Base-by-base conservation (phyloP, 2,797 vertebrate genomes). In the Anabas testudineus region DNA sequence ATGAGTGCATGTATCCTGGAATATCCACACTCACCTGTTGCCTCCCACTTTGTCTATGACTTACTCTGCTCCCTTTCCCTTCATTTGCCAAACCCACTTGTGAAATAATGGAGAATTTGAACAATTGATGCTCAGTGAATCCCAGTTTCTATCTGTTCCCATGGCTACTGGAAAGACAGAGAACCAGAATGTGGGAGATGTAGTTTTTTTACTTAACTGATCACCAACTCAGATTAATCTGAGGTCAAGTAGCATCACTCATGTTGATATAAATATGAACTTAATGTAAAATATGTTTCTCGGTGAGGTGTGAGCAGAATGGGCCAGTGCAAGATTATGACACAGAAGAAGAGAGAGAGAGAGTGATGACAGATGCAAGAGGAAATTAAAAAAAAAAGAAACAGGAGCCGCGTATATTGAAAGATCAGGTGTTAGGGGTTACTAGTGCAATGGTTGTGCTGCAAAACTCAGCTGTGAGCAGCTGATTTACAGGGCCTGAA, bases 401-500 rank as follows among this genome's bases (percentile, higher is more conserved):
- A 61, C 32, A 37, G 43, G 28, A 46, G 42, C 37, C 34, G 62
- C 24, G 39, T 34, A 64, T 43, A 18, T 54, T 19, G 68, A 60
- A 64, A 70, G 74, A 80, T 37, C 48, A 59, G 75, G 56, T 1
- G 8, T 51, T 30, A 26, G 61, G 71, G 73, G 78, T 81, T 59
- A 72, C 66, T 51, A 59, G 65, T 62, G 77, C n/a, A 15, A 67
- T 52, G 53, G 71, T 37, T 64, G 41, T 19, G 3, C 60, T 71
- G 61, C 41, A 69, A 68, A 80, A 55, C 83, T 86, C 78, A 86
- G 82, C 84, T 83, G 74, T 73, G 75, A 76, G 67, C 71, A 56
- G 76, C 58, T 90, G 82, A 90, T 90, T 87, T 90, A 88, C 83
- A 83, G 41, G 78, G 54, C 80, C 82, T 86, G 71, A 89, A 88